A percentile compares a stretch with the other conserved stretches of the same genome.
Evolutionary conservation across 2,113 vertebrate species (phyloP).

Genomic region (Sinocyclocheilus maitianheensis): DNA sequence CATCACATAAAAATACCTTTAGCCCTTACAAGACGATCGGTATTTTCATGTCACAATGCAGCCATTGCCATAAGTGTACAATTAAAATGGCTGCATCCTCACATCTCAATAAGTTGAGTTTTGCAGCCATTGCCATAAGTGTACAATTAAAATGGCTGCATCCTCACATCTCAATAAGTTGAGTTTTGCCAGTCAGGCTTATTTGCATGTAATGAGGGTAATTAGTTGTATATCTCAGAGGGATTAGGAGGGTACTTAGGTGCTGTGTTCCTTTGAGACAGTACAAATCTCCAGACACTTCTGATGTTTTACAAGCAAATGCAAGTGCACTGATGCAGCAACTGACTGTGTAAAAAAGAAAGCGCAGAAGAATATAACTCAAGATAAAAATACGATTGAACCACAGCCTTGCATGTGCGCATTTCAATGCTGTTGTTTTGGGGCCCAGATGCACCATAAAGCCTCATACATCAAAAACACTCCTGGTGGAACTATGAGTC

Average conservation of each 20-base stretch:
- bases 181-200: background rate
- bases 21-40: background rate
- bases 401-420: background rate
- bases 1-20: background rate
- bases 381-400: background rate
- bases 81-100: background rate
- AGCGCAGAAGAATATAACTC: background rate
- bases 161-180: background rate
- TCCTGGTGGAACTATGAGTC: background rate
- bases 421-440: background rate
- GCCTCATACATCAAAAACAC: background rate
- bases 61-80: background rate
- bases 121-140: background rate
- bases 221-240: conserved; percentile 34
- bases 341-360: background rate
- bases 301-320: conserved; percentile 10
- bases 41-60: background rate
- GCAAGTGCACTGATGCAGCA: background rate
- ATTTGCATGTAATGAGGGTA: conserved; percentile 37
- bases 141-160: background rate
- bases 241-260: conserved; percentile 21
- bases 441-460: background rate
- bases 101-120: background rate
- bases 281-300: conserved; percentile 7
- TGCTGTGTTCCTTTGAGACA: conserved; percentile 17